A percentile compares a stretch with the other conserved stretches of the same genome.
Conservation (phyloP, 2,888 invertebrate species). For the Tupiocoris notatus region DNA sequence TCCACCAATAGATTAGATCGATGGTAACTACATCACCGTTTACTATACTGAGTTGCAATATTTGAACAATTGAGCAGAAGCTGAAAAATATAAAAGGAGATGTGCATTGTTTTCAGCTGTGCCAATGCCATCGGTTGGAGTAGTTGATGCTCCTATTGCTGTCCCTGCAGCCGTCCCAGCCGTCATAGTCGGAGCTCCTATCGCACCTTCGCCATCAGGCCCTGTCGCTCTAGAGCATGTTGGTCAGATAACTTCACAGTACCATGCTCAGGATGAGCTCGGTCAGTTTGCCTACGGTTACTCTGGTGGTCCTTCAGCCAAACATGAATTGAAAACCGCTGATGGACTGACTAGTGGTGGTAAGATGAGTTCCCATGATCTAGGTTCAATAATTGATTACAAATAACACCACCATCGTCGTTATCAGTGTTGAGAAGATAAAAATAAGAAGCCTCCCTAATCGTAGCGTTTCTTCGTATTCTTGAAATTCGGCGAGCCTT, state of each 20-base stretch:
- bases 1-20: no score
- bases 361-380: no score
- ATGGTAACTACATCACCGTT: no score
- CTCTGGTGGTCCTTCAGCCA: constrained; percentile 64
- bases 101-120: background rate
- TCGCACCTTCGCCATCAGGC: constrained; percentile 50
- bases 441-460: no score
- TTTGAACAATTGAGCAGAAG: no score
- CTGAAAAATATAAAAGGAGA: no score
- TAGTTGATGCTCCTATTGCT: constrained; percentile 54
- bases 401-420: no score
- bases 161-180: background rate
- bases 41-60: no score
- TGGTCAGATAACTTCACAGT: constrained; percentile 54
- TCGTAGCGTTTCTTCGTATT: no score
- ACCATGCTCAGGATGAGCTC: constrained; percentile 62
- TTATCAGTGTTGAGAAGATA: no score
- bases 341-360: constrained; percentile 62
- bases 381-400: no score
- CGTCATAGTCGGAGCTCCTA: constrained; percentile 12
- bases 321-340: constrained; percentile 61
- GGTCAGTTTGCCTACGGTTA: constrained; percentile 64
- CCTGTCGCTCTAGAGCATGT: constrained; percentile 53
- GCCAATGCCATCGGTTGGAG: background rate
- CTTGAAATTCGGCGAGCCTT: no score